Evolutionary conservation across 2,888 invertebrate genomes (phyloP).

Genomic region (Prostheceraeus crozeri): DNA sequence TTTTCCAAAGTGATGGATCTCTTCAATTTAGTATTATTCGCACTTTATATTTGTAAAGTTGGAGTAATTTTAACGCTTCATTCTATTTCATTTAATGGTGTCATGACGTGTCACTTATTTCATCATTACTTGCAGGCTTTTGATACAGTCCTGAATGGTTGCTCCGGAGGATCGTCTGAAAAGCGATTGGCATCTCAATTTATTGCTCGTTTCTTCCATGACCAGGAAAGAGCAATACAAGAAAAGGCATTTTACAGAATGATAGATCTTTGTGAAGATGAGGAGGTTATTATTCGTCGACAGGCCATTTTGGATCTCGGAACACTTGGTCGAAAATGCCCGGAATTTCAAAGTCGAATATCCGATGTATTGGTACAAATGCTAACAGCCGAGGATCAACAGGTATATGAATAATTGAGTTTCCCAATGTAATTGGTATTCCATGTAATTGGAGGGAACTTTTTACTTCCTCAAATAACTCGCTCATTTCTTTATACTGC

Average conservation of each 20-base stretch:
- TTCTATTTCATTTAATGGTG: too few species aligned
- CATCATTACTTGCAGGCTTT: too few species aligned
- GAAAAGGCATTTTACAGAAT: slow-evolving; percentile 80
- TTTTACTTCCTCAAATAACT: too few species aligned
- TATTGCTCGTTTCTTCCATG: slow-evolving; percentile 85
- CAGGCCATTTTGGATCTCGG: slow-evolving; percentile 87
- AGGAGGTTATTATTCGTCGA: slow-evolving; percentile 82
- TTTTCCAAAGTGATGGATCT: too few species aligned
- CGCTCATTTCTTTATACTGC: too few species aligned
- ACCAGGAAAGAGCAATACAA: too few species aligned
- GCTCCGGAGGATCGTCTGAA: slow-evolving; percentile 78
- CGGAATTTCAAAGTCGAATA: slow-evolving; percentile 74
- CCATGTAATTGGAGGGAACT: too few species aligned
- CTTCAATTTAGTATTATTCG: too few species aligned
- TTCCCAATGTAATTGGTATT: too few species aligned
- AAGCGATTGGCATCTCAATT: slow-evolving; percentile 89
- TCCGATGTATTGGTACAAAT: slow-evolving; percentile 85
- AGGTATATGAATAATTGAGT: slow-evolving; percentile 51
- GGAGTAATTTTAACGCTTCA: too few species aligned
- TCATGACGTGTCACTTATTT: too few species aligned
- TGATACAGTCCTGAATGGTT: slow-evolving; percentile 69
- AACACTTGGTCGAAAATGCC: slow-evolving; percentile 73
- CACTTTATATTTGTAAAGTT: too few species aligned
- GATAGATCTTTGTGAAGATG: slow-evolving; percentile 88
- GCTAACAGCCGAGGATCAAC: slow-evolving; percentile 73